phyloP scores from a whole-genome alignment of 1,140 invertebrate species.

The Pemphigus obesinymphae region DNA sequence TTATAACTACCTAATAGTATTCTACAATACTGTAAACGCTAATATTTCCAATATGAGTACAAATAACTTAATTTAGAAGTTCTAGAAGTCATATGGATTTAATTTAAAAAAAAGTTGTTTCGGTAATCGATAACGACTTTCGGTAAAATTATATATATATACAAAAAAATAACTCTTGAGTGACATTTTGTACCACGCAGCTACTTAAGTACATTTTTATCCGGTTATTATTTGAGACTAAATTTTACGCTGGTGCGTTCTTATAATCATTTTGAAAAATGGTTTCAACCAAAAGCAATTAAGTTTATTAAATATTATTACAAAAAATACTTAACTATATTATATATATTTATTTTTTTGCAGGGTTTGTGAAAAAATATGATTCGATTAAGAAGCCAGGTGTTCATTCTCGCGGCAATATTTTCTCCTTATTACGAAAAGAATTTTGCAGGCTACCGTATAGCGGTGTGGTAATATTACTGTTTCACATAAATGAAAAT shows the following conservation, averaged over 20 bases:
- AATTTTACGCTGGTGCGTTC: not conserved
- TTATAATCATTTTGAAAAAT: not conserved
- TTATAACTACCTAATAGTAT: too few species aligned
- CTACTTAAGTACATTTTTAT: too few species aligned
- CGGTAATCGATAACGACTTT: too few species aligned
- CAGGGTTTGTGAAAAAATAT: not conserved
- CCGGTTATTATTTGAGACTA: too few species aligned
- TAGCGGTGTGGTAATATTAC: not conserved
- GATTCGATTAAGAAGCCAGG: conserved; percentile 30
- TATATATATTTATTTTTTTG: not conserved
- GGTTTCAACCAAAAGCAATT: not conserved
- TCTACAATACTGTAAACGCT: too few species aligned
- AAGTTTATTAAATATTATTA: conserved; percentile 14
- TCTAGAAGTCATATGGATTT: too few species aligned
- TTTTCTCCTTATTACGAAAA: conserved; percentile 13
- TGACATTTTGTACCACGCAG: too few species aligned
- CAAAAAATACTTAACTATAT: not conserved
- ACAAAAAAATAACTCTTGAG: too few species aligned
- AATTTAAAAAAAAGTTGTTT: too few species aligned
- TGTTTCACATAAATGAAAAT: conserved; percentile 15
- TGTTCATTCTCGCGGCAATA: conserved; percentile 5
- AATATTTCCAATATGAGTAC: too few species aligned
- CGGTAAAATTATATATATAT: too few species aligned
- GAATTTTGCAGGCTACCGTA: not conserved
- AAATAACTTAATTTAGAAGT: too few species aligned